phyloP scores from a whole-genome alignment of 2,113 vertebrate genomes.

The Shinisaurus crocodilurus region DNA sequence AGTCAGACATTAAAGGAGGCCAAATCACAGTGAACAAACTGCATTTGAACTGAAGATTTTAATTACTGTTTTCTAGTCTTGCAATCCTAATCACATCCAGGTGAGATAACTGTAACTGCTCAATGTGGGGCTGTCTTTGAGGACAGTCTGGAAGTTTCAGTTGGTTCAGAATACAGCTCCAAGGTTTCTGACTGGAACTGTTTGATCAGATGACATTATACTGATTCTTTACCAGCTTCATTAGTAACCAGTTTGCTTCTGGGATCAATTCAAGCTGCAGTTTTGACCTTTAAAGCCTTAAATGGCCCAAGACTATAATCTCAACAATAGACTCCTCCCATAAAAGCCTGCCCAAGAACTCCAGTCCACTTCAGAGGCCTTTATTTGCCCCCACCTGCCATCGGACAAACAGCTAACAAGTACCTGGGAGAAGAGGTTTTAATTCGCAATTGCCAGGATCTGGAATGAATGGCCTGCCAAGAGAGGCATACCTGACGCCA shows the following conservation, averaged over 20 bases:
- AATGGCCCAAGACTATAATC: neutral
- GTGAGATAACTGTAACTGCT: neutral
- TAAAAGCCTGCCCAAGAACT: neutral
- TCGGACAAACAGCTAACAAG: neutral
- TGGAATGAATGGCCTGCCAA: too few relatives aligned
- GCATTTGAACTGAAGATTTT: neutral
- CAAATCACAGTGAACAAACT: neutral
- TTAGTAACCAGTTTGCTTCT: neutral
- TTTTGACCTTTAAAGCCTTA: neutral
- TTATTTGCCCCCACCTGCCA: neutral
- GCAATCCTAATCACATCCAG: neutral
- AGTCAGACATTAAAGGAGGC: neutral
- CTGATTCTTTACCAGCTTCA: neutral
- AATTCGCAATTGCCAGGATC: too few relatives aligned
- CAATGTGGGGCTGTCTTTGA: too few relatives aligned
- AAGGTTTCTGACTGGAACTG: too few relatives aligned
- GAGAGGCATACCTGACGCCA: neutral
- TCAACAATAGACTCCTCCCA: neutral
- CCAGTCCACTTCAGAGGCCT: neutral
- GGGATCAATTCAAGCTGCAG: neutral
- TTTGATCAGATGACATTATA: neutral
- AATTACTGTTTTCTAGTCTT: neutral
- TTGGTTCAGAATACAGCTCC: too few relatives aligned
- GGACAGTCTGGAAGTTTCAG: too few relatives aligned
- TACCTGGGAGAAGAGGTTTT: neutral